phyloP scores from a whole-genome alignment of 2,888 invertebrate species.

The Homarus gammarus region DNA sequence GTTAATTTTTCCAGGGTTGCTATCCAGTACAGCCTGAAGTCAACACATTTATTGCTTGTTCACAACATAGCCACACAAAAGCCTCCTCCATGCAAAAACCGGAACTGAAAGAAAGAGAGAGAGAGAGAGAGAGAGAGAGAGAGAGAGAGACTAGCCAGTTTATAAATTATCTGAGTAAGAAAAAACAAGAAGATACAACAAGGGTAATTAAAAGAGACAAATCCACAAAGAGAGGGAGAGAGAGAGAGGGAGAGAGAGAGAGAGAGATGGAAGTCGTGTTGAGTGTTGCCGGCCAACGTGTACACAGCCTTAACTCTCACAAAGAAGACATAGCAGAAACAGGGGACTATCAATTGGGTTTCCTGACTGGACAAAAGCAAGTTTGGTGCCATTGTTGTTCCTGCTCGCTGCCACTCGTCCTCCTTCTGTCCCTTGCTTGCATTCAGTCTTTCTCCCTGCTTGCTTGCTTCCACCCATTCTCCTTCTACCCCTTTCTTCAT shows the following conservation, averaged over 20 bases:
- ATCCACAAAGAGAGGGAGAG: no score
- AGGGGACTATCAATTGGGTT: not conserved
- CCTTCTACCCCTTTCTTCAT: not conserved
- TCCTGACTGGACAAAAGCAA: not conserved
- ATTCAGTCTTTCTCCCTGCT: not conserved
- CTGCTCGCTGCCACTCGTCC: constrained; percentile 3
- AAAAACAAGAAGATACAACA: no score
- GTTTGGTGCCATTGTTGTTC: not conserved
- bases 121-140: constrained; percentile 26
- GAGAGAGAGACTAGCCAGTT: no score
- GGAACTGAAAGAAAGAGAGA: no score
- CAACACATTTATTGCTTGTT: no score
- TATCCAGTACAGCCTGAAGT: no score
- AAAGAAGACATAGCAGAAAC: not conserved
- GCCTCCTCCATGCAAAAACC: no score
- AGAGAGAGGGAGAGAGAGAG: not conserved
- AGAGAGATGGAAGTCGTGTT: not conserved
- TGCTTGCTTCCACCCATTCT: not conserved
- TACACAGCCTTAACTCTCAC: no score
- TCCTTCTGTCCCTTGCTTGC: not conserved
- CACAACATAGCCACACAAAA: no score
- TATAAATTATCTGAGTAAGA: no score
- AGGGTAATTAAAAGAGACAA: no score
- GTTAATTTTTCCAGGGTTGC: no score
- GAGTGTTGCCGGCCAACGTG: not conserved